Evolutionary conservation across 2,113 vertebrate genomes (phyloP), one percentile per base, ranked within the genome.

Genomic region (Sinosuthora webbiana): DNA sequence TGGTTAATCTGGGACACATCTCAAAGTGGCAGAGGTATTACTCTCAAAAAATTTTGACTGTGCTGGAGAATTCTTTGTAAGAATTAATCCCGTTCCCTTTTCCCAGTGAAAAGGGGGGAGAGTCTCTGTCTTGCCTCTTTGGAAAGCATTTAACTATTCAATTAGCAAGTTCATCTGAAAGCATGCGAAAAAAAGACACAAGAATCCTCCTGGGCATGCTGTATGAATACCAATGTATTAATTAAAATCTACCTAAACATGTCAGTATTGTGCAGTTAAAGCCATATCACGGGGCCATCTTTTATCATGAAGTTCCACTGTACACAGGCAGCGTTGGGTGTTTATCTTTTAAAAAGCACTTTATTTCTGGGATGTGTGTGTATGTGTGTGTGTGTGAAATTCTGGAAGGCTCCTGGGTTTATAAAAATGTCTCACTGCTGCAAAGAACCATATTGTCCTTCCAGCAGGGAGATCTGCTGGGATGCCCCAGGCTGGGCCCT

Each of bases 121-220:
- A 84, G 35, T 52, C 33, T 90, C 60, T 67, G 3, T n/a, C 55
- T 73, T 63, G 30, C 71, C 64, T 92, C 76, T 8, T 13, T 90
- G 90, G 76, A 64, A 75, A 88, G 44, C 73, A 33, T 94, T 96
- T 95, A 96, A 88, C 94, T 76, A 64, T 95, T 85, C 90, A 86
- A 67, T 96, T 95, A 95, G 56, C 67, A 63, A 80, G 78, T 94
- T 93, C 78, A 71, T 83, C 64, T 88, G 64, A 68, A 95, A 95
- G 47, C 52, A 63, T 15, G 64, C 70, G 90, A 67, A 74, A 74
- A 74, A 81, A 67, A 94, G 85, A 33, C 77, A 52, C 56, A 76
- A 50, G 52, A 83, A 89, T 45, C 44, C 93, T 91, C 80, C 47
- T 65, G 93, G 91, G 91, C 42, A 31, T 27, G 67, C 85, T 90